Evolutionary conservation across 2,797 vertebrate species (phyloP), one percentile per base, ranked within the genome.

Genomic region (Aphelocoma californica): DNA sequence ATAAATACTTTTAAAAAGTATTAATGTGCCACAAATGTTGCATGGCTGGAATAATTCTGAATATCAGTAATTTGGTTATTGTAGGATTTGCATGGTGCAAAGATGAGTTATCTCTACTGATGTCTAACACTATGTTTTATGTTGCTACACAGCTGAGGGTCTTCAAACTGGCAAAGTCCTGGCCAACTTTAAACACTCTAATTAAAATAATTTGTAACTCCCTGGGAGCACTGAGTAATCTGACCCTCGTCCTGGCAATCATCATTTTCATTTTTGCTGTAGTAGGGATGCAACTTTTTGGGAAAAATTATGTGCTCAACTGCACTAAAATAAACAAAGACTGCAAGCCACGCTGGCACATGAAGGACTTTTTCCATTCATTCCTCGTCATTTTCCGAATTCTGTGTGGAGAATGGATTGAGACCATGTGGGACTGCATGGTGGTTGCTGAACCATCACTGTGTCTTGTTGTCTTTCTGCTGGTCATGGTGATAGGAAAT

Each of bases 171-270:
- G 99, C 99, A 12, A 99, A 99, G 82, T 99, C 99, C 9, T 99
- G 99, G 99, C 99, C 99, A 28, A 99, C 99, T 15, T 98, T 99
- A 92, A 99, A 99, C 97, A 99, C 98, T 0, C 98, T 99, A 54
- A 99, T 99, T 88, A 99, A 99, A 98, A 99, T 99, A 97, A 99
- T 99, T 12, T 98, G 98, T 9, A 99, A 99, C 96, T 99, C 99
- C 0, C 98, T 99, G 94, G 99, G 99, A 20, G 99, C 99, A 1
- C 97, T 99, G 92, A 99, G 99, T n/a, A 99, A 99, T 97, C 98
- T 99, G 84, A 99, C 99, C 20, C 98, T 99, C 4, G 99, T 99
- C 80, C 97, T 99, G 96, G 99, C 98, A 97, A 99, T 99, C 98
- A 99, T 99, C 20, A 98, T 99, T 97, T 99, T 99, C 95, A 99